phyloP scores from a whole-genome alignment of 1,140 invertebrate genomes.

The Anagrus nilaparvatae region DNA sequence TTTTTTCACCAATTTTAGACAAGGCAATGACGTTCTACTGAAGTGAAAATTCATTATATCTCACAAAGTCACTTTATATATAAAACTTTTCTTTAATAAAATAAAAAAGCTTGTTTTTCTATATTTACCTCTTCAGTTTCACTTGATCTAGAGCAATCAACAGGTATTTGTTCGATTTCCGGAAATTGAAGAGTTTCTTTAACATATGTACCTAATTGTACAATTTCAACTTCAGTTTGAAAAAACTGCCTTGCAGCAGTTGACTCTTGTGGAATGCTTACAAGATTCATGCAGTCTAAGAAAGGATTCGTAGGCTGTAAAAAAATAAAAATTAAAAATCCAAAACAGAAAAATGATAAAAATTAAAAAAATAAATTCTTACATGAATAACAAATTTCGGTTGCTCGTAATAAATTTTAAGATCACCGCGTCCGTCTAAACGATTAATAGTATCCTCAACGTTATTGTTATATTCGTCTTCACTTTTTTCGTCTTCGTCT shows the following conservation, averaged over 20 bases:
- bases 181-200: constrained; percentile 37
- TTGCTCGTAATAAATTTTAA: constrained; percentile 48
- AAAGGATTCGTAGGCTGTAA: constrained; percentile 34
- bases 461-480: constrained; percentile 3
- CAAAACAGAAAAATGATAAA: too few relatives aligned
- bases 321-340: constrained; percentile 1
- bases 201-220: constrained; percentile 34
- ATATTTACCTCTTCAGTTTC: constrained; percentile 28
- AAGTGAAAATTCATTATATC: too few relatives aligned
- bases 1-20: too few relatives aligned
- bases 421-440: constrained; percentile 41
- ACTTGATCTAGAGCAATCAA: constrained; percentile 32
- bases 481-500: constrained; percentile 19
- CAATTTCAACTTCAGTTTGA: constrained; percentile 30
- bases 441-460: constrained; percentile 44
- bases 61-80: too few relatives aligned
- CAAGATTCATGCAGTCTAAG: constrained; percentile 38
- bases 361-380: constrained; percentile 8
- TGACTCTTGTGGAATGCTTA: constrained; percentile 29
- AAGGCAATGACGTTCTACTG: too few relatives aligned
- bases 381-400: constrained; percentile 46
- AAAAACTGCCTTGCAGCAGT: constrained; percentile 12
- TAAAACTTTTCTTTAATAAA: too few relatives aligned
- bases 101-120: too few relatives aligned
- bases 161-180: constrained; percentile 37